Base-by-base conservation (phyloP, 2,888 invertebrate genomes). In the Lordiphosa fenestrarum region DNA sequence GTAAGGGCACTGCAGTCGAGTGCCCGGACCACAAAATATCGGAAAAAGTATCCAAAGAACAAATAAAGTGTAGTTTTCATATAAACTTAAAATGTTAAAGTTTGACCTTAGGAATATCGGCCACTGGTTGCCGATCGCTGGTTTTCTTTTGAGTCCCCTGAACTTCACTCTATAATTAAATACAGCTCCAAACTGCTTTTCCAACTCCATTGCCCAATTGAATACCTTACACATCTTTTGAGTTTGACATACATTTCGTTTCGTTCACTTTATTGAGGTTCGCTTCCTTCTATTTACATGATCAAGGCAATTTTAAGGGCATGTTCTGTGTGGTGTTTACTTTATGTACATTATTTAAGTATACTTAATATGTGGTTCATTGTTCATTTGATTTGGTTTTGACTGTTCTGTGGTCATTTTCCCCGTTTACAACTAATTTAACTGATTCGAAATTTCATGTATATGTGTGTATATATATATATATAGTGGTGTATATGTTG, bases 291-390 rank as follows among this genome's bases (percentile, higher is more conserved):
- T 71, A 73, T 72, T 63, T 73, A 73, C 71, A 72, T 66, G 60
- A 54, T 72, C 40, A 44, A 53, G 44, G 53, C 44, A 53, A 38
- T 46, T 42, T 46, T 46, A 70, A 73, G 64, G 71, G 71, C 73
- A 71, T 71, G 64, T 72, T 69, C 69, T 33, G 44, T 44, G 44
- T 44, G 44, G 47, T 59, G 55, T 55, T 57, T 25, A 53, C 30
- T 41, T 23, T 67, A 44, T 66, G 30, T 70, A 35, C 69, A 44
- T 39, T 59, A 57, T 57, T 39, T 55, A 42, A 40, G 58, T 36
- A 50, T 69, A 61, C 38, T 89, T 38, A 89, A 90, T 78, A 59
- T 62, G 6, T 88, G 40, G 35, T 47, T 35, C 35, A 47, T 58
- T 52, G 51, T 42, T 64, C 51, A 59, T 58, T 57, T 33, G 67